Percentiles rank a stretch among this genome's conserved stretches.
phyloP scores from a whole-genome alignment of 2,113 vertebrate species.

The Semnornis frantzii region DNA sequence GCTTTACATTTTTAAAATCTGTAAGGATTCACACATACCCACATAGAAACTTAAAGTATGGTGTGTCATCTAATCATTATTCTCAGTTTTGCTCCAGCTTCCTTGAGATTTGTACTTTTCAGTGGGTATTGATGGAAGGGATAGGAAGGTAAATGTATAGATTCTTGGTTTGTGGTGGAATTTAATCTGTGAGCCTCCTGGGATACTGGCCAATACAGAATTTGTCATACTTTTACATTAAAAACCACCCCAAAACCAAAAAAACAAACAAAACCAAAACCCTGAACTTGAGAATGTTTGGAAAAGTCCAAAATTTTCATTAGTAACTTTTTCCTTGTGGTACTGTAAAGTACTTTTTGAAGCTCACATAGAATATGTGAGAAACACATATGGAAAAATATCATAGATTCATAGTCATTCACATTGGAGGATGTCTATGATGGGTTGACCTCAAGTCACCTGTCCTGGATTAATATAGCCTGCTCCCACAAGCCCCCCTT shows the following conservation, averaged over 20 bases:
- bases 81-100: constrained; percentile 3
- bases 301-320: neutral
- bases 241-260: neutral
- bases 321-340: neutral
- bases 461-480: too few species aligned
- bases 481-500: too few species aligned
- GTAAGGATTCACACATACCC: constrained; percentile 52
- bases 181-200: neutral
- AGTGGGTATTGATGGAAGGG: neutral
- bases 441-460: neutral
- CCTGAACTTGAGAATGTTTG: neutral
- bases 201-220: neutral
- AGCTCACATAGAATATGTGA: neutral
- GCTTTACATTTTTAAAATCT: neutral
- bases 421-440: neutral
- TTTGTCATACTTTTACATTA: neutral
- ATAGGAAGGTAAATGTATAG: neutral
- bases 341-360: neutral
- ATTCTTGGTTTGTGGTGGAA: neutral
- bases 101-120: neutral
- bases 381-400: neutral
- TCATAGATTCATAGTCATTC: neutral
- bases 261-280: neutral
- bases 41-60: neutral
- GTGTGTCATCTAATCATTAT: constrained; percentile 22